Evolutionary conservation across 1,140 invertebrate genomes (phyloP).

Genomic region (Scaptomyza graminum): DNA sequence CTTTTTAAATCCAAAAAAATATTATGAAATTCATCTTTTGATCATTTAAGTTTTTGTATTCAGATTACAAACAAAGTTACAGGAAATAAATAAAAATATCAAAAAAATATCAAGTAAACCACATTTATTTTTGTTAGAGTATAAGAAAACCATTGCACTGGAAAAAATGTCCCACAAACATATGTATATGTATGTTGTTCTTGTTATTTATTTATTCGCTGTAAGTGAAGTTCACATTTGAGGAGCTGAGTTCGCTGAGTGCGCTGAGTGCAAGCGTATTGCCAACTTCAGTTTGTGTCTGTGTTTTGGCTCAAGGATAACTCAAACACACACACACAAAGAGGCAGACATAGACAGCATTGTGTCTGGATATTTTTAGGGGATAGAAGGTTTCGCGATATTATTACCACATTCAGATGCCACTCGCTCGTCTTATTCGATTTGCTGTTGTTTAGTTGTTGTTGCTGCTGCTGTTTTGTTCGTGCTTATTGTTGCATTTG

Average conservation of each 20-base stretch:
- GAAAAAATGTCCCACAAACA: too few relatives aligned
- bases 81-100: too few relatives aligned
- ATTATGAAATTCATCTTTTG: too few relatives aligned
- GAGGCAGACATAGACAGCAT: neutral
- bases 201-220: slow-evolving; percentile 71
- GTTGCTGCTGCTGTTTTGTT: neutral
- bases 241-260: slow-evolving; percentile 48
- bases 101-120: neutral
- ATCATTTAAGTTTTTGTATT: too few relatives aligned
- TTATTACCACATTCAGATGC: slow-evolving; percentile 34
- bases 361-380: neutral
- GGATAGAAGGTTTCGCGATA: slow-evolving; percentile 29
- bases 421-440: slow-evolving; percentile 18
- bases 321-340: slow-evolving; percentile 9
- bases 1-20: too few relatives aligned
- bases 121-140: slow-evolving; percentile 2
- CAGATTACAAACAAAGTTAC: too few relatives aligned
- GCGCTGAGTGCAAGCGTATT: slow-evolving; percentile 60
- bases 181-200: neutral
- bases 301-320: slow-evolving; percentile 32
- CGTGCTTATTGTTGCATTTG: slow-evolving; percentile 33
- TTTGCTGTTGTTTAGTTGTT: slow-evolving; percentile 14
- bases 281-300: slow-evolving; percentile 39
- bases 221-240: slow-evolving; percentile 68
- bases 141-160: slow-evolving; percentile 1